Base-by-base conservation (phyloP, 2,888 invertebrate genomes). In the Maniola hyperantus region DNA sequence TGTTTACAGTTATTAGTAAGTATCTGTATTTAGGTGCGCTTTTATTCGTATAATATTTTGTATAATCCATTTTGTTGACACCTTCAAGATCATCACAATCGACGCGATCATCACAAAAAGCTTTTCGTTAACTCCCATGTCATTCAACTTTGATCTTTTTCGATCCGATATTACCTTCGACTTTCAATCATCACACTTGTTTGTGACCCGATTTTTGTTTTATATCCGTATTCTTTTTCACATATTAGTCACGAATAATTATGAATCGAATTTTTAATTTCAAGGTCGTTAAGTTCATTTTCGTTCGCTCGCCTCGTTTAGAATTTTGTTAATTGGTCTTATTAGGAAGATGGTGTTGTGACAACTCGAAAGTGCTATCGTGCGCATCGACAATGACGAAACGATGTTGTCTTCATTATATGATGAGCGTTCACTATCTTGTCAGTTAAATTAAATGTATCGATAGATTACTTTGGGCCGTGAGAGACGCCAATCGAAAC, bases 371-470 rank as follows among this genome's bases (percentile, higher is more conserved):
- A 91, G 91, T 91, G 91, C 85, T 92, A 92, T 92, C 92, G 91
- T 91, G 91, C 80, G 82, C 89, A 92, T 91, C 92, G 89, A 92
- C 92, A 92, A 91, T 91, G 92, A 92, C 91, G 92, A 92, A 92
- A 92, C 92, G 91, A 89, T 87, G 89, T 88, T 91, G 91, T 91
- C 91, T 91, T 92, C 89, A 91, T 91, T 91, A 91, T 90, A 89
- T 91, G 91, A 91, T 89, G 91, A 91, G 88, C 91, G 89, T 84
- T 90, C 91, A 89, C 89, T 91, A 89, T 89, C 89, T 89, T 91
- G 92, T 91, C 92, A 91, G 91, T 86, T 90, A 90, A 88, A 89
- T 91, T 89, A 91, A 91, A 92, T 90, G 90, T 90, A 91, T 91
- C 91, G 91, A 91, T 91, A 91, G 85, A 91, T 91, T 91, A 91